Evolutionary conservation across 1,140 invertebrate species (phyloP).

Genomic region (Sitobion miscanthi): DNA sequence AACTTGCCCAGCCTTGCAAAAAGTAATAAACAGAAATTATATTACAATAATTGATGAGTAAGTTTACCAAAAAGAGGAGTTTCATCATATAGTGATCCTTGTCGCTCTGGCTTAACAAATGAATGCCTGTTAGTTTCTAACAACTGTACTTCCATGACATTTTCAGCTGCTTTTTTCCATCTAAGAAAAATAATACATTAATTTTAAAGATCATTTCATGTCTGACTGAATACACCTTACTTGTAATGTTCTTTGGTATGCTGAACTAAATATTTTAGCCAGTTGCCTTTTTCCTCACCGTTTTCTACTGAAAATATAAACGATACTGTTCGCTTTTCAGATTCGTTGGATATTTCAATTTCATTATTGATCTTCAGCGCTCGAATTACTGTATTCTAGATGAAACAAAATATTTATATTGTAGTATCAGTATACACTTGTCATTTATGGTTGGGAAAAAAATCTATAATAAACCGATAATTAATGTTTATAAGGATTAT

Average conservation of each 20-base stretch:
- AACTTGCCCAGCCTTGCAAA: no score
- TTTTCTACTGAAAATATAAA: constrained; percentile 62
- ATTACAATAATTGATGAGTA: not conserved
- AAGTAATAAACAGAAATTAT: no score
- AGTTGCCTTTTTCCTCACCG: constrained; percentile 64
- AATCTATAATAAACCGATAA: not conserved
- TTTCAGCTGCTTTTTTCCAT: constrained; percentile 72
- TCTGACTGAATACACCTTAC: constrained; percentile 57
- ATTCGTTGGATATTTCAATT: constrained; percentile 63
- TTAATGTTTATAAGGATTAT: not conserved
- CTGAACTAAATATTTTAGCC: constrained; percentile 64
- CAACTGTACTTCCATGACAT: constrained; percentile 68
- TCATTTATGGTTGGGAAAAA: not conserved
- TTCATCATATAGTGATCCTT: constrained; percentile 70
- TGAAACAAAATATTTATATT: constrained; percentile 53
- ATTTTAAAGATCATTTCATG: not conserved
- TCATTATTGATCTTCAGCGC: constrained; percentile 62
- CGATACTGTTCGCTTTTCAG: constrained; percentile 63
- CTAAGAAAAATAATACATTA: constrained; percentile 60
- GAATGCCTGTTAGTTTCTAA: constrained; percentile 65
- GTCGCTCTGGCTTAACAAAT: constrained; percentile 65
- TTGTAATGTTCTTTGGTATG: constrained; percentile 66
- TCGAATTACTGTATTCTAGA: constrained; percentile 63
- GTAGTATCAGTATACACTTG: not conserved
- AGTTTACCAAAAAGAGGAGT: constrained; percentile 68